Percentiles rank a stretch among this genome's conserved stretches.
These are phyloP conservation scores for Fopius arisanus DNA, from an alignment of 1,140 invertebrate species.

Conservation along the genomic window DNA sequence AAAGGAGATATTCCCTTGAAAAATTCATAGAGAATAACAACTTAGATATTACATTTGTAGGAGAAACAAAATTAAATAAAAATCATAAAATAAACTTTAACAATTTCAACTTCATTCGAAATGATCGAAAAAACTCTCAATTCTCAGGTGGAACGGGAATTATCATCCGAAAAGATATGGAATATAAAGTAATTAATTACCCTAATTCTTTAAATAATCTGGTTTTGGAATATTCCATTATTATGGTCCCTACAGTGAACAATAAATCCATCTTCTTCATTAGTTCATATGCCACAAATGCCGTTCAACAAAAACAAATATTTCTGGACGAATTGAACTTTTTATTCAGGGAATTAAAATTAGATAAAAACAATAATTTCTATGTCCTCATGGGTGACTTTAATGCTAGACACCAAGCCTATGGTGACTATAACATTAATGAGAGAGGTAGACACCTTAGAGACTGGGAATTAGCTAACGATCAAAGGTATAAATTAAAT, in stretches of 20 bases:
- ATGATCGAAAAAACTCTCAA: background rate
- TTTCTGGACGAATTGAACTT: no score
- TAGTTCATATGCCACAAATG: no score
- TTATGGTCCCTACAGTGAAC: background rate
- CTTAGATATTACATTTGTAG: background rate
- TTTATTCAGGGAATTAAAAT: no score
- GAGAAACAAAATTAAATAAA: background rate
- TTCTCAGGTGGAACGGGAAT: background rate
- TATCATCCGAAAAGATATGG: background rate
- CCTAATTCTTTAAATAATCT: background rate
- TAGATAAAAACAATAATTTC: no score
- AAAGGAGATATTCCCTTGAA: background rate
- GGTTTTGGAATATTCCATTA: background rate
- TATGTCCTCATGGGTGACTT: no score
- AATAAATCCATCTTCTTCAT: no score
- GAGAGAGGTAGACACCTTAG: no score
- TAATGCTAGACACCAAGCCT: no score
- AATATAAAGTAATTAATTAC: background rate
- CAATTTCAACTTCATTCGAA: background rate
- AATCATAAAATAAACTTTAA: background rate
- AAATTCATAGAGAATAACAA: background rate
- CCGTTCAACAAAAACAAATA: no score
- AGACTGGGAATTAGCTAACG: no score
- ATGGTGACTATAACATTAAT: no score
- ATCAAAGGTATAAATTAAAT: no score